phyloP scores from a whole-genome alignment of 2,113 vertebrate species.

The Heptranchias perlo region DNA sequence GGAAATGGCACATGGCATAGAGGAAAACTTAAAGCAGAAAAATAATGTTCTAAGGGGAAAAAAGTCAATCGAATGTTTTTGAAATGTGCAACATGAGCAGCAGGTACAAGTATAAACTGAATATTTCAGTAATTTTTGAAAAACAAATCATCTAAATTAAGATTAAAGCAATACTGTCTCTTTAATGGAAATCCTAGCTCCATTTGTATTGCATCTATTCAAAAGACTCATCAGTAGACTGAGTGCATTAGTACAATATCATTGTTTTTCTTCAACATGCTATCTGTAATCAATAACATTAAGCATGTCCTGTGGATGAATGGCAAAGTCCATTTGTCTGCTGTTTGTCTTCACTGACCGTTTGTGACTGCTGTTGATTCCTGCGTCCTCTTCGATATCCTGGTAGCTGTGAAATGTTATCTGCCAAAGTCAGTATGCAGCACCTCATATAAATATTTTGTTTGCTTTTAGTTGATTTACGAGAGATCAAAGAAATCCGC shows the following conservation, averaged over 20 bases:
- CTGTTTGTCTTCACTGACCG: not conserved
- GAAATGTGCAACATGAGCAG: not conserved
- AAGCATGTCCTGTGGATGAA: no score
- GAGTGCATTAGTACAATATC: not conserved
- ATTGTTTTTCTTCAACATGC: not conserved
- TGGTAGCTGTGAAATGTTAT: not conserved
- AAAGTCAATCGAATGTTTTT: not conserved
- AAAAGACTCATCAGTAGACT: not conserved
- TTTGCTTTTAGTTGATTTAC: slow-evolving; percentile 79
- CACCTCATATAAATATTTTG: slow-evolving; percentile 9
- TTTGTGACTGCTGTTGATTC: not conserved
- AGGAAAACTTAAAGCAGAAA: not conserved
- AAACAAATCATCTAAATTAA: not conserved
- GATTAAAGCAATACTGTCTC: not conserved
- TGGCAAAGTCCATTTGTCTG: not conserved
- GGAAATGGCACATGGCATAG: not conserved
- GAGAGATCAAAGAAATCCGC: slow-evolving; percentile 87
- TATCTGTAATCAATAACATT: not conserved
- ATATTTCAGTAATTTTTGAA: not conserved
- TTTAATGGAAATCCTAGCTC: not conserved
- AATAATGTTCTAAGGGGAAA: not conserved
- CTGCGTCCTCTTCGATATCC: not conserved
- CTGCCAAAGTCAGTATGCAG: not conserved
- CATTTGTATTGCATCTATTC: not conserved
- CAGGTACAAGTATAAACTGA: not conserved